These are phyloP conservation scores for Lepisosteus osseus DNA, from an alignment of 2,113 vertebrate genomes.

Conservation along the genomic window DNA sequence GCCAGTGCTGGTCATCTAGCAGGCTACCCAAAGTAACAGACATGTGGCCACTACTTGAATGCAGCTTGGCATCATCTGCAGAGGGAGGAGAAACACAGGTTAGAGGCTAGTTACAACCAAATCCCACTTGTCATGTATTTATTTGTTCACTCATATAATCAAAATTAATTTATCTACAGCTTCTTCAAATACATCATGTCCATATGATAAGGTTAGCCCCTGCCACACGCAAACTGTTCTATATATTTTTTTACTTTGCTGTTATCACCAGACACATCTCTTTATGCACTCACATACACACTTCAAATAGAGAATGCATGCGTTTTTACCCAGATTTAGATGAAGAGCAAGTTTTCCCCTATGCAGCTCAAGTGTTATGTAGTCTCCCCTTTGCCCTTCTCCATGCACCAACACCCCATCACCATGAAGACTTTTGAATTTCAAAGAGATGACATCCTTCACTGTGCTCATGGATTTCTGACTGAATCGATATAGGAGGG, in stretches of 20 bases:
- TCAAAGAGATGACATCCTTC: conserved; percentile 93
- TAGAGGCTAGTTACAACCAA: neutral
- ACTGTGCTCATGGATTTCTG: conserved; percentile 96
- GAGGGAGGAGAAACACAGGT: neutral
- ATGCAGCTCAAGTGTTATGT: conserved; percentile 91
- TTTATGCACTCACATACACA: no score
- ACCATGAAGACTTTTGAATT: conserved; percentile 90
- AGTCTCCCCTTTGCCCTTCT: conserved; percentile 90
- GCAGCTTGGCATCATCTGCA: conserved; percentile 79
- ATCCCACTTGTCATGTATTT: neutral
- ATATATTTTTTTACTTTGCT: no score
- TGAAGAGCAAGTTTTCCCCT: conserved; percentile 81
- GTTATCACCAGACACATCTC: no score
- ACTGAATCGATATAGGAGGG: conserved; percentile 95
- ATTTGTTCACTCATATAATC: neutral
- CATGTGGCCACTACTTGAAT: conserved; percentile 68
- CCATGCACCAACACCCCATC: conserved; percentile 93
- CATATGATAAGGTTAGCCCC: no score
- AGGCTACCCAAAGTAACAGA: conserved; percentile 84
- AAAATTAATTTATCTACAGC: neutral
- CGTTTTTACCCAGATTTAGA: conserved; percentile 81
- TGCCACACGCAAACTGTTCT: no score
- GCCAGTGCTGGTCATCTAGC: conserved; percentile 95
- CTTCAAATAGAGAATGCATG: neutral
- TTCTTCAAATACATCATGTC: no score